phyloP scores from a whole-genome alignment of 2,888 invertebrate genomes.

The Phlogophora meticulosa region DNA sequence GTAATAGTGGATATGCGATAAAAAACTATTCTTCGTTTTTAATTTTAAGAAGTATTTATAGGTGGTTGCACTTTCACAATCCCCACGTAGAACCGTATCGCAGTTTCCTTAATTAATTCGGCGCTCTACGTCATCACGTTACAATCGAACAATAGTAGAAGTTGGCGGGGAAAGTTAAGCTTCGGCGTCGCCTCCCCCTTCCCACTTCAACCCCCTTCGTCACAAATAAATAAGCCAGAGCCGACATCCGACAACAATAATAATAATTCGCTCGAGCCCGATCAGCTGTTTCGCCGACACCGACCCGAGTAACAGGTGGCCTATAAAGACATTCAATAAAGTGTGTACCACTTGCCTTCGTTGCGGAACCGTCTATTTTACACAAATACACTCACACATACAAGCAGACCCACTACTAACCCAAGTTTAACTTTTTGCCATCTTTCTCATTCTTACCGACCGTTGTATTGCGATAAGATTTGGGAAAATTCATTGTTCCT shows the following conservation, averaged over 20 bases:
- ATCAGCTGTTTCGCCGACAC: constrained; percentile 90
- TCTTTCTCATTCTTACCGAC: constrained; percentile 50
- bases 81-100: constrained; percentile 17
- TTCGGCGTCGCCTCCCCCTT: constrained; percentile 72
- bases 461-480: constrained; percentile 41
- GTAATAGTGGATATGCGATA: neutral
- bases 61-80: constrained; percentile 27
- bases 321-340: constrained; percentile 91
- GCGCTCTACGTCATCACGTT: constrained; percentile 63
- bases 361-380: constrained; percentile 87
- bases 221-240: constrained; percentile 88
- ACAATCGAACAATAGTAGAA: constrained; percentile 78
- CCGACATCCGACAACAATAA: constrained; percentile 87
- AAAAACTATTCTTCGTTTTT: constrained; percentile 7
- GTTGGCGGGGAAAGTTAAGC: constrained; percentile 81
- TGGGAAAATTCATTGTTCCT: constrained; percentile 13
- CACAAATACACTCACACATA: constrained; percentile 81
- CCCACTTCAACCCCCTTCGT: constrained; percentile 79
- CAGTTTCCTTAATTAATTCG: constrained; percentile 63
- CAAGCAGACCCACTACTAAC: constrained; percentile 67
- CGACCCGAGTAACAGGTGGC: constrained; percentile 91
- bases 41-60: constrained; percentile 6
- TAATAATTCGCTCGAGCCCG: constrained; percentile 89
- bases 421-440: constrained; percentile 67
- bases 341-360: constrained; percentile 89